Evolutionary conservation across 2,797 vertebrate species (phyloP), one percentile per base, ranked within the genome.

Genomic region (Hemibagrus guttatus): DNA sequence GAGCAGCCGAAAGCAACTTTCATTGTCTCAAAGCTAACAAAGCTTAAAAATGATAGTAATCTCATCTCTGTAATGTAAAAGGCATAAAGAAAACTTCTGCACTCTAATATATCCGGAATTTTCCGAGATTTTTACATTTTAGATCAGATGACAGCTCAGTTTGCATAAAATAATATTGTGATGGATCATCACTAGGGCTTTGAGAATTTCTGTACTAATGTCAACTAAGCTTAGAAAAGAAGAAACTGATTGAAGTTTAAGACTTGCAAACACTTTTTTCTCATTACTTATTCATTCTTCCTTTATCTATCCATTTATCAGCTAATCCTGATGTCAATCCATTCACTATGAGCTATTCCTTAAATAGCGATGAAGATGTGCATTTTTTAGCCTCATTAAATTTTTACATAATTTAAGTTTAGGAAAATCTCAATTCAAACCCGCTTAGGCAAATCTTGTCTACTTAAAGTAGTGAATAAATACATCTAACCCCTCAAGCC

Each of bases 401-500:
- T 68, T 66, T 64, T 69, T 46, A 39, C 79, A 89, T 74, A 85
- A 72, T 63, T 85, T 63, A 35, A 71, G 58, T 85, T 80, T 42
- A n/a, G 35, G 56, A n/a, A 46, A 81, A 63, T 6, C 16, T 7
- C 11, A 46, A 46, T 17, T 23, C 23, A 42, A 81, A 46, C 58
- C 54, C 39, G 4, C 79, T 63, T 81, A 63, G 14, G 46, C 58
- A n/a, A 81, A 81, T 81, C 39, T 63, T 14, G 14, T 63, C 56
- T 63, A n/a, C 21, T 42, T 81, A 63, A 13, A 63, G 1, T 63
- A 90, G 89, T 84, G 90, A 92, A 91, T 89, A 87, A n/a, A 92
- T 87, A 90, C 52, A 83, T 90, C 83, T 80, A 88, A 88, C 85
- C 86, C 84, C 87, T 91, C n/a, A 74, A 91, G 90, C 23, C 59